Evolutionary conservation across 30 jellyfish, hydroid and myxozoan genomes (phyloP), one percentile per base, ranked within the genome.

Genomic region (Hydra vulgaris): DNA sequence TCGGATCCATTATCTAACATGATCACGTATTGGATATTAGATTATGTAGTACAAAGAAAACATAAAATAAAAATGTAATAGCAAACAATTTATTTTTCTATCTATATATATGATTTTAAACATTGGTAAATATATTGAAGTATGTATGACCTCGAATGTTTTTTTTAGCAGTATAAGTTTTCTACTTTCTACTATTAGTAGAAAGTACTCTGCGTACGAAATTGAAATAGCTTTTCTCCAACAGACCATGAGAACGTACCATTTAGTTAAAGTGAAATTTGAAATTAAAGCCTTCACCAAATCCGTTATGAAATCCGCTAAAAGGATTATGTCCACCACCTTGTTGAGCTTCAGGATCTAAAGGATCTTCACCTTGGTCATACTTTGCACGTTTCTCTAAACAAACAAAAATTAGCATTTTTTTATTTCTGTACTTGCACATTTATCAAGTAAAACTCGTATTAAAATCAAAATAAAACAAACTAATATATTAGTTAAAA

Each of bases 311-410:
- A 27, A 72, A 72, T 22, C 86, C 89, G 8, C 40, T 55, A 27
- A 40, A 25, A 20, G 97, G 97, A 79, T 78, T 78, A 18, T 84
- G 86, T 61, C 95, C 95, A 17, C 92, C 87, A 17, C 83, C 84
- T 76, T 89, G 92, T 80, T 89, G 97, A 17, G 93, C 85, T 22
- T 89, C 94, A 0, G 97, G 97, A 69, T 89, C 97, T 25, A 89
- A 67, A 8, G 97, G 97, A 83, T 89, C 97, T 53, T 89, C 97
- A 20, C 97, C 97, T 80, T 85, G 86, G 68, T 89, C 97, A 68
- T 77, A 89, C 73, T 89, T 89, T 26, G 89, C 94, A 17, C 97
- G 86, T 80, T 89, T 89, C 73, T 89, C 97, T 89, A 78, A 71
- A 18, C 15, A 78, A 15, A 80, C n/a, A n/a, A n/a, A n/a, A n/a